phyloP scores from a whole-genome alignment of 2,113 vertebrate species.

The Lophotis ruficrista region DNA sequence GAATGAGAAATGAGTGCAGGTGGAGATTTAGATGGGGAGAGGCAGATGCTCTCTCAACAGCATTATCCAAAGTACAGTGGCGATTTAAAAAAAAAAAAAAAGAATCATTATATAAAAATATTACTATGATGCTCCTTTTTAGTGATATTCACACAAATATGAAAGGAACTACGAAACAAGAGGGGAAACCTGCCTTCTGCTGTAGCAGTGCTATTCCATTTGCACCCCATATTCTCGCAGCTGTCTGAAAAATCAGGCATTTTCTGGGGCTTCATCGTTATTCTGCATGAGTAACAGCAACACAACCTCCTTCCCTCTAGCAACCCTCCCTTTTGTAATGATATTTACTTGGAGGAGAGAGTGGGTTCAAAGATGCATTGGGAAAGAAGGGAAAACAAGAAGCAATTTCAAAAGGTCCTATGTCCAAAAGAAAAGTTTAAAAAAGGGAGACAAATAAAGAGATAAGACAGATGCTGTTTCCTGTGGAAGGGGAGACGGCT shows the following conservation, averaged over 20 bases:
- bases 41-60: neutral
- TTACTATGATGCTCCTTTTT: neutral
- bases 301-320: neutral
- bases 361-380: neutral
- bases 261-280: neutral
- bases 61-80: neutral
- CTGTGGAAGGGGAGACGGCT: slow-evolving; percentile 26
- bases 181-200: neutral
- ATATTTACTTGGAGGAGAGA: neutral
- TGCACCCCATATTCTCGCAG: neutral
- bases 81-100: no score
- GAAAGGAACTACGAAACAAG: fast-evolving
- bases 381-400: neutral
- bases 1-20: neutral
- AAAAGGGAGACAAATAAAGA: slow-evolving; percentile 1
- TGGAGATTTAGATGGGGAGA: neutral
- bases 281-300: neutral
- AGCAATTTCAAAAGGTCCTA: neutral
- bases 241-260: neutral
- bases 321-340: neutral
- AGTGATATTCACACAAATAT: neutral
- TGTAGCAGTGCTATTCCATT: neutral
- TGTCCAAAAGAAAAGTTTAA: neutral
- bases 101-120: neutral
- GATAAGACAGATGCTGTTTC: slow-evolving; percentile 63